Conservation (phyloP, 2,113 vertebrate genomes). For the Epinephelus cyanopodus region DNA sequence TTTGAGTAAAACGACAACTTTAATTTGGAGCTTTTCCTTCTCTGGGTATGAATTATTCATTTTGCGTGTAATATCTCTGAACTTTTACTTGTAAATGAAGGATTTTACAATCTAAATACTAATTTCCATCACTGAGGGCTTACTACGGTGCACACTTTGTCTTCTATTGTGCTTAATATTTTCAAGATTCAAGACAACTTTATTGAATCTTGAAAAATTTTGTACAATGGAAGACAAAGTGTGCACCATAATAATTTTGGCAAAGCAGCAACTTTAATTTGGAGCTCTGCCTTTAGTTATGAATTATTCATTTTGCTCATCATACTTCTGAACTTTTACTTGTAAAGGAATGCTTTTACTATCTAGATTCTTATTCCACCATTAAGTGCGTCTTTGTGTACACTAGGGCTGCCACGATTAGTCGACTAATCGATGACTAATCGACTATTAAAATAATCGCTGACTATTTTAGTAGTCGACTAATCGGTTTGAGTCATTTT, state of each 20-base stretch:
- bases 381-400: no score
- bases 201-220: no score
- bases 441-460: no score
- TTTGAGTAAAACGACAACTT: background rate
- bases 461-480: no score
- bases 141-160: background rate
- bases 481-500: no score
- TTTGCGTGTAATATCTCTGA: background rate
- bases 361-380: background rate
- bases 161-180: background rate
- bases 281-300: background rate
- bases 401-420: no score
- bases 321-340: background rate
- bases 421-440: no score
- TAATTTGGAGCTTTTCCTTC: background rate
- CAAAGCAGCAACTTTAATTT: no score
- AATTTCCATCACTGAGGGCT: background rate
- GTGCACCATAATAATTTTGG: no score
- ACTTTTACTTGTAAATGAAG: background rate
- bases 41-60: conserved; percentile 7
- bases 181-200: no score
- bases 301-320: background rate
- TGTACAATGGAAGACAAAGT: no score
- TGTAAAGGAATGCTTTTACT: background rate
- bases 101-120: background rate